Conservation (phyloP, 2,113 vertebrate genomes). For the Eonycteris spelaea region DNA sequence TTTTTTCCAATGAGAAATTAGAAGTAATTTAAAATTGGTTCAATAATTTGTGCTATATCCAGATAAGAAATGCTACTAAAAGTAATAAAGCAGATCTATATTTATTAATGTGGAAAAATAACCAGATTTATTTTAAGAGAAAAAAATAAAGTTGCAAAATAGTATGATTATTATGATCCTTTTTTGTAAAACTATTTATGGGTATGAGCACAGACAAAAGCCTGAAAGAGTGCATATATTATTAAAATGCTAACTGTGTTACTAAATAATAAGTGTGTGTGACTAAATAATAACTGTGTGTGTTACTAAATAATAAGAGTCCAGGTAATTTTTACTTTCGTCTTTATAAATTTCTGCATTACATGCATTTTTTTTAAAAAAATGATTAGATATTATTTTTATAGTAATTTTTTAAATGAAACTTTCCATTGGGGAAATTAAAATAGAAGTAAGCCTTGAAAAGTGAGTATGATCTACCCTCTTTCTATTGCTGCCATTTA, state of each 20-base stretch:
- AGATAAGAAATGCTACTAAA: neutral
- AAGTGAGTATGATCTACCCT: neutral
- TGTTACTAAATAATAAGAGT: neutral
- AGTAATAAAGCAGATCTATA: neutral
- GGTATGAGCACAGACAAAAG: neutral
- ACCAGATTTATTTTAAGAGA: neutral
- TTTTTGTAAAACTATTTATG: neutral
- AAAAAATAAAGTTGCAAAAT: neutral
- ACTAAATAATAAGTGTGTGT: neutral
- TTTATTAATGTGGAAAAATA: neutral
- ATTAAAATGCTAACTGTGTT: neutral
- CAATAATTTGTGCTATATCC: neutral
- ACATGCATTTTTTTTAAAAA: neutral
- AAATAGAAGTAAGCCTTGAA: neutral
- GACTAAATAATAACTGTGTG: neutral
- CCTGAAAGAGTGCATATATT: neutral
- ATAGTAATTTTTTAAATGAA: neutral
- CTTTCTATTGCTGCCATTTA: neutral
- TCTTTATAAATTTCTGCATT: neutral
- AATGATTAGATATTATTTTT: neutral
- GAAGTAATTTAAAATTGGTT: neutral
- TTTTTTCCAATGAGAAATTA: neutral
- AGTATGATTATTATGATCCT: neutral
- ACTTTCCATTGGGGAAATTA: neutral
- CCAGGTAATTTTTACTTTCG: neutral